Conservation (phyloP, 1,140 invertebrate genomes). For the Matsumurasca onukii region DNA sequence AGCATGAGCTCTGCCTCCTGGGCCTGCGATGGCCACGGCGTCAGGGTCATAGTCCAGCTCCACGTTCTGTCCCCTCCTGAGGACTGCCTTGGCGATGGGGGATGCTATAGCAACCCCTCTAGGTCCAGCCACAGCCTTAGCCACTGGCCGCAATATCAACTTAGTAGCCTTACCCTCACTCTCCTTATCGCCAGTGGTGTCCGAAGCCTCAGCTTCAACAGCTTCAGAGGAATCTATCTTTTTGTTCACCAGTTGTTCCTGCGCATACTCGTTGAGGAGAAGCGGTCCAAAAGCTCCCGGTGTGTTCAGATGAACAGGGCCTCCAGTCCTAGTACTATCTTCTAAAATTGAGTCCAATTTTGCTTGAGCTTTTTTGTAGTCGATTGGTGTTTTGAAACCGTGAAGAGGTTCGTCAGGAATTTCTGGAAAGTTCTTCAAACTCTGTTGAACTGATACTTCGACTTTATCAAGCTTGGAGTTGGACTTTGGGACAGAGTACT, state of each 20-base stretch:
- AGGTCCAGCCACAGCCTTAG: constrained; percentile 60
- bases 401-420: background rate
- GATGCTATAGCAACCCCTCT: constrained; percentile 65
- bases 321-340: background rate
- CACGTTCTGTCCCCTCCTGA: constrained; percentile 53
- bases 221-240: background rate
- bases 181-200: too few species aligned
- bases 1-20: constrained; percentile 67
- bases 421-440: constrained; percentile 11
- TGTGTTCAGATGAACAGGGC: background rate
- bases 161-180: constrained; percentile 45
- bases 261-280: background rate
- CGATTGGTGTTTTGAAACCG: background rate
- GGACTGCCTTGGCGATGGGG: constrained; percentile 59
- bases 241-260: background rate
- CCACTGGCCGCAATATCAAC: constrained; percentile 60
- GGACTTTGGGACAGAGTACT: constrained; percentile 1
- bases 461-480: background rate
- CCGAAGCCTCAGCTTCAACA: background rate
- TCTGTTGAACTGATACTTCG: constrained; percentile 4
- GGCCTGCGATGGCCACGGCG: constrained; percentile 66
- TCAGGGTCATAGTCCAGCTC: constrained; percentile 62
- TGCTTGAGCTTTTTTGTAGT: constrained; percentile 5
- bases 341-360: background rate
- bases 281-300: background rate